These are phyloP conservation scores for Meloidogyne hapla DNA, from an alignment of 1,140 invertebrate species.

Conservation along the genomic window DNA sequence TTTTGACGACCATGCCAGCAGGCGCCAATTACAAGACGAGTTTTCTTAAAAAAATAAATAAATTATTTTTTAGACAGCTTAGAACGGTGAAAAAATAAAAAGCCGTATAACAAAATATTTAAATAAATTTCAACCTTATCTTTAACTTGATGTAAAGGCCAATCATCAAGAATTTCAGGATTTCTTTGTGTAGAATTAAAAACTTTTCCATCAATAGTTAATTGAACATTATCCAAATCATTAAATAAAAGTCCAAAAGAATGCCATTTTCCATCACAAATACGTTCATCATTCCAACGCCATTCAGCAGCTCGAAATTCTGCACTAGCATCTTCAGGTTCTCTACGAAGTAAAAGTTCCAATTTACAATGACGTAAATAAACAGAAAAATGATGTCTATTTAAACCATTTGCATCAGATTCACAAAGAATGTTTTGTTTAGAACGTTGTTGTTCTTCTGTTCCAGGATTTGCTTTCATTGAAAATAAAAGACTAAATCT, in stretches of 20 bases:
- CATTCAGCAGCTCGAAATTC: slow-evolving; percentile 96
- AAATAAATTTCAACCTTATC: slow-evolving; percentile 73
- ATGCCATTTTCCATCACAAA: slow-evolving; percentile 97
- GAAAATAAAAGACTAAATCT: slow-evolving; percentile 58
- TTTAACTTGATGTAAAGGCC: slow-evolving; percentile 86
- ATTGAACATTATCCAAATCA: slow-evolving; percentile 74
- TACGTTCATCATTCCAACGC: slow-evolving; percentile 83
- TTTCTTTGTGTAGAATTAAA: slow-evolving; percentile 72
- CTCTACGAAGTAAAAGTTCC: slow-evolving; percentile 84
- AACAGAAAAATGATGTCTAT: slow-evolving; percentile 92
- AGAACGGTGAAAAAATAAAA: not conserved
- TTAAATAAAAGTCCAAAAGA: slow-evolving; percentile 87
- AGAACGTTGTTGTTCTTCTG: slow-evolving; percentile 53
- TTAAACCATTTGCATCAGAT: slow-evolving; percentile 70
- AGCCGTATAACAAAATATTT: no score
- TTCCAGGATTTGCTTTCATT: slow-evolving; percentile 58
- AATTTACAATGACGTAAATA: slow-evolving; percentile 94
- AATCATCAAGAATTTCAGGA: slow-evolving; percentile 96
- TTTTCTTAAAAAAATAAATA: slow-evolving; percentile 70
- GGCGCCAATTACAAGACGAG: slow-evolving; percentile 86
- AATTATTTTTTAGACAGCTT: slow-evolving; percentile 31
- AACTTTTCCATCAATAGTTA: slow-evolving; percentile 75
- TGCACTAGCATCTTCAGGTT: slow-evolving; percentile 86
- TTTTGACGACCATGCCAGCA: slow-evolving; percentile 83
- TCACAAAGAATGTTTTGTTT: slow-evolving; percentile 64